Evolutionary conservation across 2,888 invertebrate species (phyloP), one percentile per base, ranked within the genome.

Genomic region (Lobophora halterata): DNA sequence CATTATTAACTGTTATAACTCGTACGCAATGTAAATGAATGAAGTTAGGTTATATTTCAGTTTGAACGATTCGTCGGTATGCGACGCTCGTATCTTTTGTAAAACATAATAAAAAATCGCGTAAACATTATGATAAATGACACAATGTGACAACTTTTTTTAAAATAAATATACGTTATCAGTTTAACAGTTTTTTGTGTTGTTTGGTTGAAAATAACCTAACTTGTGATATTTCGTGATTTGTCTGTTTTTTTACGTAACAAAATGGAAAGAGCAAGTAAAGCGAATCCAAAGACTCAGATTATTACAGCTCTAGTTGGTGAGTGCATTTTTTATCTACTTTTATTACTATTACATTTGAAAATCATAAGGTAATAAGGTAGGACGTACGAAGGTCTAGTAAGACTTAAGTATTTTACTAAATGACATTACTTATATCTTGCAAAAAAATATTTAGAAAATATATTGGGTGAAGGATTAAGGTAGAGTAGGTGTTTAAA

Each of bases 231-330:
- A 49, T 13, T 47, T 25, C 25, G 46, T 49, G 9, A 24, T 12
- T 14, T 5, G 12, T 37, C 38, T 31, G n/a, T 46, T 57, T 48
- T 12, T 39, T 31, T 55, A 39, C 51, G 31, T 41, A 25, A 25
- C 36, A 58, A 50, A 19, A 77, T 76, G 78, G 65, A 76, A 30
- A 40, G 28, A 21, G 58, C 61, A 51, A 59, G 57, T 8, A 58
- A 57, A 51, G 62, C 61, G 33, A 71, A 56, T 43, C 65, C 75
- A 3, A 48, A 51, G 11, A 65, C 56, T 25, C 79, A 79, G 55
- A 68, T 79, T 47, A 49, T 77, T 6, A 76, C 79, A 4, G 77
- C 79, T 20, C 49, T 79, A 7, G 49, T 68, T n/a, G 79, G 79
- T 79, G 45, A 71, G 72, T 62, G 10, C 1, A n/a, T 23, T 23